Percentiles rank a stretch among this genome's conserved stretches.
Conservation (phyloP, 2,888 invertebrate species). For the Calephelis perditalis region DNA sequence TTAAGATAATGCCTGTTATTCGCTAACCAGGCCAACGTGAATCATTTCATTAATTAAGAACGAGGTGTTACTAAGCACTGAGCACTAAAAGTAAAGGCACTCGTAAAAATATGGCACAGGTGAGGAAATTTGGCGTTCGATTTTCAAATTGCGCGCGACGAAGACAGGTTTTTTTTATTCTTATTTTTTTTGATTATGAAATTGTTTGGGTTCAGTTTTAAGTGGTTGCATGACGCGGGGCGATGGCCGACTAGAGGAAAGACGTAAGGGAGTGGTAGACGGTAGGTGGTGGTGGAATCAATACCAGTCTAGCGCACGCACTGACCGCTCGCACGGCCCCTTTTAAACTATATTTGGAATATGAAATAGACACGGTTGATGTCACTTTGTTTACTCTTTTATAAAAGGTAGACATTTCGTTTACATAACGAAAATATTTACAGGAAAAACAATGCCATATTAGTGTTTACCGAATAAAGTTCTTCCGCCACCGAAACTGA, state of each 20-base stretch:
- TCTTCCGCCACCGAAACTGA: too few relatives aligned
- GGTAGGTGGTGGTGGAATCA: constrained; percentile 65
- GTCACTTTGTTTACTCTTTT: constrained; percentile 13
- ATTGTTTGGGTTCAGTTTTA: constrained; percentile 32
- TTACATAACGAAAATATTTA: constrained; percentile 3
- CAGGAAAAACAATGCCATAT: neutral
- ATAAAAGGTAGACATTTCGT: neutral
- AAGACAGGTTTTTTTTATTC: constrained; percentile 38
- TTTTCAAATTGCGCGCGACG: constrained; percentile 22
- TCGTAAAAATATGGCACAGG: constrained; percentile 26
- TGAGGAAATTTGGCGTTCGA: constrained; percentile 27
- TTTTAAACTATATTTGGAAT: constrained; percentile 53
- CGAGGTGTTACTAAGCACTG: constrained; percentile 37
- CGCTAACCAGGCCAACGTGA: constrained; percentile 50
- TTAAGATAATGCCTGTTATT: constrained; percentile 49
- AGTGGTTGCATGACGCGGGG: constrained; percentile 60
- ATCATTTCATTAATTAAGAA: constrained; percentile 52
- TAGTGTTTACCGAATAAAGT: neutral
- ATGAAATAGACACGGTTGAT: constrained; percentile 35
- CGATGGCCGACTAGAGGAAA: constrained; percentile 63
- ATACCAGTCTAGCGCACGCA: constrained; percentile 74
- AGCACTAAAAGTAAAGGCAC: constrained; percentile 30
- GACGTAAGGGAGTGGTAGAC: constrained; percentile 60
- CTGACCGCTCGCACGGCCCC: constrained; percentile 58
- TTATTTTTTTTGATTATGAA: constrained; percentile 31